Evolutionary conservation across 2,113 vertebrate genomes (phyloP), one percentile per base, ranked within the genome.

Genomic region (Eublepharis macularius): DNA sequence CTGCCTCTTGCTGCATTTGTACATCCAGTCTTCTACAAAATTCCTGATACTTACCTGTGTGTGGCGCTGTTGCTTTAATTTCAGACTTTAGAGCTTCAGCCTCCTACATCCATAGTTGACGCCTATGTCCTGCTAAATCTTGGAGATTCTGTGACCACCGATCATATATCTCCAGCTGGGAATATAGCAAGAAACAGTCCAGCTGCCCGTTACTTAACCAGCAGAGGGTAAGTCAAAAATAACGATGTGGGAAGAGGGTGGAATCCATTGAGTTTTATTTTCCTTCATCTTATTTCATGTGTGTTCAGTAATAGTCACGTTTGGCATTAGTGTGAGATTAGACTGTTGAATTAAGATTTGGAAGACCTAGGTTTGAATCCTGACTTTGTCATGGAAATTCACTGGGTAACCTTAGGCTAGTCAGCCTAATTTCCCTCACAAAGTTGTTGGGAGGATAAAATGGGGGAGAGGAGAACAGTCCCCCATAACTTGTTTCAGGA

Each of bases 81-180:
- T n/a, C 93, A 99, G 99, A 98, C 97, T 79, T 94, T 91, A 95
- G 89, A 95, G 77, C 96, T 98, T 86, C 95, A 96, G 81, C 93
- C 96, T 0, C 97, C 97, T 0, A 95, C 95, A 88, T 97, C 97
- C 54, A 97, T 99, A 79, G 90, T 90, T n/a, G 95, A 97, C 0
- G 98, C 98, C 43, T 97, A 97, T 3, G 98, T 99, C 68, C 96
- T 99, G 12, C 94, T 99, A 86, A 98, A 97, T 94, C 85, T 99
- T 76, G 98, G 98, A 11, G 98, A 99, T 93, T 99, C 99, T 0
- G 98, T 99, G 84, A 99, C 99, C 73, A 99, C 99, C 0, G 98
- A 99, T 92, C 98, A 99, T 94, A 99, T 99, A 87, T 99, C 98
- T 77, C 99, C 99, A 39, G 99, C 98, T 21, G 99, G 99, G 77